These are phyloP conservation scores for Gobio occitaniae DNA, from an alignment of 2,797 vertebrate genomes.

Conservation along the genomic window DNA sequence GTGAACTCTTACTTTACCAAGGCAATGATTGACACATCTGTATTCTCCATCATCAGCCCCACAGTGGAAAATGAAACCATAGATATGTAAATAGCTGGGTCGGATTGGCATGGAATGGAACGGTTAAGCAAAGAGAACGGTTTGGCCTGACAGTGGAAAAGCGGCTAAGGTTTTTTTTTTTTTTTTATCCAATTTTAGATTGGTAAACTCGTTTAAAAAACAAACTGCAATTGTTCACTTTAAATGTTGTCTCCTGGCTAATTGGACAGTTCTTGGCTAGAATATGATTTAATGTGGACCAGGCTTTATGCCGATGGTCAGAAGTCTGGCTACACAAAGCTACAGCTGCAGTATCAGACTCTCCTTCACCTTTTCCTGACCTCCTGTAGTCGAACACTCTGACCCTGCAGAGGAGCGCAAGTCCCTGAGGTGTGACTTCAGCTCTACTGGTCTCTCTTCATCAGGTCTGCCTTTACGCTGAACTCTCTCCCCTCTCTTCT, in stretches of 20 bases:
- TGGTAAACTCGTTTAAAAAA: background rate
- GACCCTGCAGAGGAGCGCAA: conserved; percentile 27
- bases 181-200: background rate
- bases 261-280: background rate
- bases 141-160: background rate
- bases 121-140: background rate
- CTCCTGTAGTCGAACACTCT: conserved; percentile 11
- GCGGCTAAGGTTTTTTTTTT: too few species aligned
- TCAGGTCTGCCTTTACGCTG: conserved; percentile 6
- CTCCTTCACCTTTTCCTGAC: conserved; percentile 31
- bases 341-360: conserved; percentile 2
- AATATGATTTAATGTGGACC: background rate
- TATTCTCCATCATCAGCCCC: background rate
- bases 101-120: background rate
- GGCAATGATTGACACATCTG: too few species aligned
- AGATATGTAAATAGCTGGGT: too few species aligned
- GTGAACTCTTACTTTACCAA: too few species aligned
- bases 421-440: conserved; percentile 38
- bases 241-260: background rate
- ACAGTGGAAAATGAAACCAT: background rate
- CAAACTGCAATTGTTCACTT: background rate
- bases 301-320: background rate
- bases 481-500: conserved; percentile 3
- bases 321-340: background rate
- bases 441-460: background rate